Evolutionary conservation across 92 coral and sea anemone species (phyloP).

Genomic region (Umimayanthus kanabou): DNA sequence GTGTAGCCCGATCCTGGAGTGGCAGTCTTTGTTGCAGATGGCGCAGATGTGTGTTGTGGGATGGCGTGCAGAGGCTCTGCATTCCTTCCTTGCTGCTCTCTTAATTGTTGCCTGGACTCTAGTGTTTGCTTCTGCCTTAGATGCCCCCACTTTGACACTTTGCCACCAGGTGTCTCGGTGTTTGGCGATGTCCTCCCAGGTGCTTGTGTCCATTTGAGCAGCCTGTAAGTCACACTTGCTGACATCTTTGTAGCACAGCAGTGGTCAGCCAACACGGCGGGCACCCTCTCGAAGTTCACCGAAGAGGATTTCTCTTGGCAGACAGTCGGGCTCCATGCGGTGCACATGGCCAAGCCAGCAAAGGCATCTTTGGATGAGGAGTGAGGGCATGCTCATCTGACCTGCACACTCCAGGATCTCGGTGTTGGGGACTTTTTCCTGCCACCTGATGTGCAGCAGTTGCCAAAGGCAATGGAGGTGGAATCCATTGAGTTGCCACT

Average conservation of each 20-base stretch:
- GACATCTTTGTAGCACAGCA: slow-evolving; percentile 5
- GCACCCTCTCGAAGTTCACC: background rate
- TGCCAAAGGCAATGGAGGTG: slow-evolving; percentile 9
- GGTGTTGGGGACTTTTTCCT: slow-evolving; percentile 21
- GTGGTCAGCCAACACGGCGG: background rate
- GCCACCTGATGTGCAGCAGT: slow-evolving; percentile 22
- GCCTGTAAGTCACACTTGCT: background rate
- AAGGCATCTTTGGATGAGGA: slow-evolving; percentile 15
- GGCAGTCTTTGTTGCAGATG: too few species aligned
- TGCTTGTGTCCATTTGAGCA: background rate
- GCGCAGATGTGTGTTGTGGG: too few species aligned
- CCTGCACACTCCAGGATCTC: background rate
- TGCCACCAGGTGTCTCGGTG: too few species aligned
- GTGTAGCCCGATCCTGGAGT: too few species aligned
- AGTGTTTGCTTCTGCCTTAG: too few species aligned
- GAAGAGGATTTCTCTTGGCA: too few species aligned
- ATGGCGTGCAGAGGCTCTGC: too few species aligned
- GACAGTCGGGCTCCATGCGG: background rate
- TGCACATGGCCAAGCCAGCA: slow-evolving; percentile 9
- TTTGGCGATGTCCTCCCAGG: too few species aligned
- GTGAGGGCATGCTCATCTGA: background rate
- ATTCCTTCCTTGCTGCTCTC: too few species aligned
- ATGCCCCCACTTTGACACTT: too few species aligned
- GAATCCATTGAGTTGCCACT: slow-evolving; percentile 6
- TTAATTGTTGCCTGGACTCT: too few species aligned